Evolutionary conservation across 2,888 invertebrate species (phyloP).

Genomic region (Drosophila sordidapex): DNA sequence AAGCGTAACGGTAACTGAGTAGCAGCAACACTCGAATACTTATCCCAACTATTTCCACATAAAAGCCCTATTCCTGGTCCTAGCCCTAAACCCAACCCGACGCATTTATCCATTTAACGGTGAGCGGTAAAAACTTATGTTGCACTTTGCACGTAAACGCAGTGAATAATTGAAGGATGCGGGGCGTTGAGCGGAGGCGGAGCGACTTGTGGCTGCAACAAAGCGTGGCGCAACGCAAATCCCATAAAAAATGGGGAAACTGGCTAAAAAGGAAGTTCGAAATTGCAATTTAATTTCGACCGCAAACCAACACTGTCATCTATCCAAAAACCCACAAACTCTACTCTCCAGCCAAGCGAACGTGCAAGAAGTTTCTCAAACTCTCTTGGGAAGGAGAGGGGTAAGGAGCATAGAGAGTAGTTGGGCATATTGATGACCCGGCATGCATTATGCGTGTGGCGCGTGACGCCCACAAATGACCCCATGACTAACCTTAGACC

Average conservation of each 20-base stretch:
- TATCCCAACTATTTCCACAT: conserved; percentile 17
- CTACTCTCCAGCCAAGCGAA: conserved; percentile 51
- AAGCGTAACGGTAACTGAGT: conserved; percentile 74
- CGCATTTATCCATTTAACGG: conserved; percentile 65
- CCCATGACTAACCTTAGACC: conserved; percentile 42
- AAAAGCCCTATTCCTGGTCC: neutral
- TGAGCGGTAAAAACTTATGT: conserved; percentile 29
- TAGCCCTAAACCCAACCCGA: neutral
- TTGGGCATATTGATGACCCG: conserved; percentile 51
- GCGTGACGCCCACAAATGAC: conserved; percentile 60
- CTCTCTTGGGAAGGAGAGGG: neutral
- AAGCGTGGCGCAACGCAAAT: conserved; percentile 64
- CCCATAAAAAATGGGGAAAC: conserved; percentile 68
- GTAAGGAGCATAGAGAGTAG: neutral
- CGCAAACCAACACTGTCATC: conserved; percentile 66
- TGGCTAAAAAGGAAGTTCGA: conserved; percentile 66
- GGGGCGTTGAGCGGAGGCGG: neutral
- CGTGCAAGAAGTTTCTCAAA: conserved; percentile 44
- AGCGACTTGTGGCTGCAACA: conserved; percentile 30
- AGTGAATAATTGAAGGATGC: conserved; percentile 17
- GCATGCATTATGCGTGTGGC: conserved; percentile 58
- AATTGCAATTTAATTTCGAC: conserved; percentile 79
- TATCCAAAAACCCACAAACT: conserved; percentile 18
- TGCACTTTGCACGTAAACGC: conserved; percentile 70
- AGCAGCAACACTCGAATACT: conserved; percentile 36